Percentiles rank a stretch among this genome's conserved stretches.
Conservation (phyloP, 2,888 invertebrate species). For the Orthosia incerta region DNA sequence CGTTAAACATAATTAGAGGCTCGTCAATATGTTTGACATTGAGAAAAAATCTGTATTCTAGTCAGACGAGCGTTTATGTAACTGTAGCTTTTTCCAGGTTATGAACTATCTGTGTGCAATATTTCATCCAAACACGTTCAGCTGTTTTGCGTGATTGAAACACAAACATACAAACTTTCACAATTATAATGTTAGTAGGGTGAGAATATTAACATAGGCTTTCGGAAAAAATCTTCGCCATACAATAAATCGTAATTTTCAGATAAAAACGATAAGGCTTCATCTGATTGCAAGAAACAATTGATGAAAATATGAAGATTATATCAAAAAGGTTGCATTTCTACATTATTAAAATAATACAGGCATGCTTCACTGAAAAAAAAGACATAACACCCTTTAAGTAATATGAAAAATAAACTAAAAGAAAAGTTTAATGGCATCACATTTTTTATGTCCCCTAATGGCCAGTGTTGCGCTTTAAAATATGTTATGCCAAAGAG, state of each 20-base stretch:
- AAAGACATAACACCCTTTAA: not conserved
- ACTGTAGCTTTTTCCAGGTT: constrained; percentile 4
- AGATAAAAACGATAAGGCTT: not conserved
- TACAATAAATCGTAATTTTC: not conserved
- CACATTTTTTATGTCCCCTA: not conserved
- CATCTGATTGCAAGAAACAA: not conserved
- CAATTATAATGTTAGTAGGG: no score
- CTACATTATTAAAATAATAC: not conserved
- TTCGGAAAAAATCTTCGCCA: not conserved
- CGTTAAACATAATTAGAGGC: constrained; percentile 47
- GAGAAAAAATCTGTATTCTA: constrained; percentile 23
- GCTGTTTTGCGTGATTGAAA: no score
- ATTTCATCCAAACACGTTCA: no score
- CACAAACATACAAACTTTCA: no score
- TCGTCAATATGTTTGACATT: constrained; percentile 58
- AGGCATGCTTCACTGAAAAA: not conserved
- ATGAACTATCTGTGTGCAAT: no score
- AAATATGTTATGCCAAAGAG: constrained; percentile 6
- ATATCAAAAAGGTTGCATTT: not conserved
- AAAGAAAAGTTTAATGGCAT: not conserved
- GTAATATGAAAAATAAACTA: not conserved
- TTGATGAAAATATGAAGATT: not conserved
- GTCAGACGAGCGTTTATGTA: constrained; percentile 9
- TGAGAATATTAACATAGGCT: no score
- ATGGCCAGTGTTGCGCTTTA: constrained; percentile 8